phyloP scores from a whole-genome alignment of 2,888 invertebrate genomes.

The Rotaria magnacalcarata region DNA sequence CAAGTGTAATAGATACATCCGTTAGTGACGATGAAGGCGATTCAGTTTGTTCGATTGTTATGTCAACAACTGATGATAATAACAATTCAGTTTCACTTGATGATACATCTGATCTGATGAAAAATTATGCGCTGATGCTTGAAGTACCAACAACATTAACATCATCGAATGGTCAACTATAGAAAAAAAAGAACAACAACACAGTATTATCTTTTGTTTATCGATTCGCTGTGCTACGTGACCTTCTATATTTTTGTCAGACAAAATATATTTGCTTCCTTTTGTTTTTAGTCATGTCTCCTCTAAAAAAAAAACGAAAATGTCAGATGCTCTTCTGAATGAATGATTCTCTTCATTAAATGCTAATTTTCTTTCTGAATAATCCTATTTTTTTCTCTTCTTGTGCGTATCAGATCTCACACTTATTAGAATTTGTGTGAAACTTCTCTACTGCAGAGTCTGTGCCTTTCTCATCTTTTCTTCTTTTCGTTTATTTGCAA shows the following conservation, averaged over 20 bases:
- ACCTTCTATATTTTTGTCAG: not conserved
- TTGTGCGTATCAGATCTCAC: conserved; percentile 7
- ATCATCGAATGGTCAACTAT: not conserved
- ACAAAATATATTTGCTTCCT: not conserved
- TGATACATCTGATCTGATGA: conserved; percentile 9
- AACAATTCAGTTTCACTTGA: not conserved
- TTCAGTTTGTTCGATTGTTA: conserved; percentile 6
- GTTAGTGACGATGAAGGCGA: not conserved
- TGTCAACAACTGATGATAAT: not conserved
- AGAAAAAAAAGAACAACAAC: not conserved
- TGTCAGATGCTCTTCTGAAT: conserved; percentile 1
- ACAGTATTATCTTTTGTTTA: not conserved
- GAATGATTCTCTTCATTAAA: conserved; percentile 26
- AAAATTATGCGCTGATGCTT: not conserved
- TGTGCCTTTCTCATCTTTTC: not conserved
- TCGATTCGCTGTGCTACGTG: not conserved
- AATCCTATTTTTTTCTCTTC: conserved; percentile 13
- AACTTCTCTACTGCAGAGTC: not conserved
- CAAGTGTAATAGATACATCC: not conserved
- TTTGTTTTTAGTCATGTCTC: conserved; percentile 3
- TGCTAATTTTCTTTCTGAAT: not conserved
- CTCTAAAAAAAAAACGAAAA: not conserved
- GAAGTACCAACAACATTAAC: conserved; percentile 20
- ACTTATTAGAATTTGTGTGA: conserved; percentile 7
- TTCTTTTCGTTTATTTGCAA: not conserved